phyloP scores from a whole-genome alignment of 2,888 invertebrate species.

The Thera obeliscata region DNA sequence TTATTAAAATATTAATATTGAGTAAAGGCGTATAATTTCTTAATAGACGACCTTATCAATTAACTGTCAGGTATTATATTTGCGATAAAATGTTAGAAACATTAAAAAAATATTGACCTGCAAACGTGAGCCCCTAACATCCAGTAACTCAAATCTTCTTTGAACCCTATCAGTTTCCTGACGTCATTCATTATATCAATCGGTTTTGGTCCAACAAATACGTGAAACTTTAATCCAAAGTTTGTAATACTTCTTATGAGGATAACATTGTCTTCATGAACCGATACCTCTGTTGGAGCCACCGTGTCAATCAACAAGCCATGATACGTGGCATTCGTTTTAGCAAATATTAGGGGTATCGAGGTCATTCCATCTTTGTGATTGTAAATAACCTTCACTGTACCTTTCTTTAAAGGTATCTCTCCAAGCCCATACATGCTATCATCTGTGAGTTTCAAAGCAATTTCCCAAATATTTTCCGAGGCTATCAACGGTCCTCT shows the following conservation, averaged over 20 bases:
- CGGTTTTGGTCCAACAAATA: slow-evolving; percentile 73
- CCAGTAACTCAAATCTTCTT: slow-evolving; percentile 69
- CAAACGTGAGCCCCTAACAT: slow-evolving; percentile 77
- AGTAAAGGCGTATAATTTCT: too few relatives aligned
- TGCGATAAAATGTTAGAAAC: background rate
- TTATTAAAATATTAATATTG: too few relatives aligned
- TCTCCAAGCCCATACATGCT: slow-evolving; percentile 84
- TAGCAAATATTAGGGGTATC: slow-evolving; percentile 81
- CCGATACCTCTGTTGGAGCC: slow-evolving; percentile 82
- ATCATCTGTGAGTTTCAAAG: slow-evolving; percentile 80
- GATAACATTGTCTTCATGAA: slow-evolving; percentile 80
- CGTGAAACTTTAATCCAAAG: slow-evolving; percentile 67
- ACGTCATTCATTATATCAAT: slow-evolving; percentile 71
- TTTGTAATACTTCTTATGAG: slow-evolving; percentile 82
- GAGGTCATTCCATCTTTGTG: slow-evolving; percentile 71
- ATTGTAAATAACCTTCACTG: slow-evolving; percentile 75
- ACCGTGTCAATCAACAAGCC: slow-evolving; percentile 81
- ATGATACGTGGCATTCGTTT: slow-evolving; percentile 79
- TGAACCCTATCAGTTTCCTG: slow-evolving; percentile 53
- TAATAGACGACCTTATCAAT: background rate
- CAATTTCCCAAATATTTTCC: slow-evolving; percentile 85
- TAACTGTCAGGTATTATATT: background rate
- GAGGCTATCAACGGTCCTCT: slow-evolving; percentile 85
- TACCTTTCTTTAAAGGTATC: slow-evolving; percentile 65
- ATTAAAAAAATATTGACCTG: slow-evolving; percentile 54